phyloP scores from a whole-genome alignment of 2,888 invertebrate species.

The Andrena hattorfiana region DNA sequence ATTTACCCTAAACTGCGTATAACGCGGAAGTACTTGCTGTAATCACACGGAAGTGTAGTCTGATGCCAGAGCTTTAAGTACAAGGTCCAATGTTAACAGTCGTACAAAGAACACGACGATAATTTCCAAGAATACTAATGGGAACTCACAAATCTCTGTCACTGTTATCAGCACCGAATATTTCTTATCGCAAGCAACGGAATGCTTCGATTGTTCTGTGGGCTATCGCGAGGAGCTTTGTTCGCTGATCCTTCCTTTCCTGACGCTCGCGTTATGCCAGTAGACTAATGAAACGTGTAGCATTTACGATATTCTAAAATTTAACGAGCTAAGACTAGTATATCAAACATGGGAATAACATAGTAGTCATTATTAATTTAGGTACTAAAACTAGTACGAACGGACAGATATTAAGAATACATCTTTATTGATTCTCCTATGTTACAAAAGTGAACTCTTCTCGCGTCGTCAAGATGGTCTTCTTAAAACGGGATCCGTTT shows the following conservation, averaged over 20 bases:
- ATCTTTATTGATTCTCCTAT: constrained; percentile 31
- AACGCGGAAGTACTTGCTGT: background rate
- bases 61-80: constrained; percentile 2
- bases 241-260: background rate
- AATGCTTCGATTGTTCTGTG: constrained; percentile 1
- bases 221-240: constrained; percentile 15
- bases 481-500: background rate
- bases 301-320: background rate
- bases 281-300: background rate
- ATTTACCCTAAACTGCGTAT: background rate
- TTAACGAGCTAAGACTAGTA: background rate
- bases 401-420: constrained; percentile 31
- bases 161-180: constrained; percentile 20
- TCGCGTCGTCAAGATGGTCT: background rate
- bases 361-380: background rate
- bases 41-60: constrained; percentile 13
- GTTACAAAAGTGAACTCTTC: constrained; percentile 32
- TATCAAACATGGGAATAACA: background rate
- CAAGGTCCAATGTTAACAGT: constrained; percentile 10
- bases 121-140: background rate
- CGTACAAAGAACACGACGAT: background rate
- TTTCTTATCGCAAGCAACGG: constrained; percentile 12
- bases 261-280: background rate
- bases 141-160: constrained; percentile 13
- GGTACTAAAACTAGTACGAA: background rate